Evolutionary conservation across 1,140 invertebrate species (phyloP).

Genomic region (Caerostris darwini): DNA sequence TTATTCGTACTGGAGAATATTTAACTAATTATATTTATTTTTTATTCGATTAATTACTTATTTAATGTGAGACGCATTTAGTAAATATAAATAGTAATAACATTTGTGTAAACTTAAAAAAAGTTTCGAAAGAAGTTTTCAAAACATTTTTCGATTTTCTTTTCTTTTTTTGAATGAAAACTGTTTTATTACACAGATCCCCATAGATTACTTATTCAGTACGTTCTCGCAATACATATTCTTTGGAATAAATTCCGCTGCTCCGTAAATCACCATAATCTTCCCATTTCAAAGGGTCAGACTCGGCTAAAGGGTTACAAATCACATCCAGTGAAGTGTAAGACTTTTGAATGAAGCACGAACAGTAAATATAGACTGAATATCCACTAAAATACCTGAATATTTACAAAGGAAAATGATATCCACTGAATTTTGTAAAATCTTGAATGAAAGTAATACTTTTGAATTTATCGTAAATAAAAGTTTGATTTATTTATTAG

Average conservation of each 20-base stretch:
- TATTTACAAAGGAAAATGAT: too few relatives aligned
- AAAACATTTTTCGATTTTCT: too few relatives aligned
- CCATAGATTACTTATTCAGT: not conserved
- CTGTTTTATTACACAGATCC: slow-evolving; percentile 24
- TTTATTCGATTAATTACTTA: too few relatives aligned
- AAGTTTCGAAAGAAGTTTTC: not conserved
- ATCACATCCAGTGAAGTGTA: not conserved
- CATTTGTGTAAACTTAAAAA: not conserved
- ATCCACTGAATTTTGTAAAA: too few relatives aligned
- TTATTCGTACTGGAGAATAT: too few relatives aligned
- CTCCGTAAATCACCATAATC: slow-evolving; percentile 9
- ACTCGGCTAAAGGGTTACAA: not conserved
- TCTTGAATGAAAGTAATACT: too few relatives aligned
- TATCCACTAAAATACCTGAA: too few relatives aligned
- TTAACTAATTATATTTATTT: too few relatives aligned
- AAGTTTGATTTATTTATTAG: too few relatives aligned
- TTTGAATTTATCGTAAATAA: too few relatives aligned
- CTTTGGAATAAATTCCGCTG: not conserved
- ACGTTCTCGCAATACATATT: not conserved
- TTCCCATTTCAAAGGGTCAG: slow-evolving; percentile 8
- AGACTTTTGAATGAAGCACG: not conserved
- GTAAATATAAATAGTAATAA: too few relatives aligned
- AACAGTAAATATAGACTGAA: not conserved
- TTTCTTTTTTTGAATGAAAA: not conserved
- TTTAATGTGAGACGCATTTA: too few relatives aligned